Evolutionary conservation across 1,140 invertebrate genomes (phyloP).

Genomic region (Dufourea novaeangliae): DNA sequence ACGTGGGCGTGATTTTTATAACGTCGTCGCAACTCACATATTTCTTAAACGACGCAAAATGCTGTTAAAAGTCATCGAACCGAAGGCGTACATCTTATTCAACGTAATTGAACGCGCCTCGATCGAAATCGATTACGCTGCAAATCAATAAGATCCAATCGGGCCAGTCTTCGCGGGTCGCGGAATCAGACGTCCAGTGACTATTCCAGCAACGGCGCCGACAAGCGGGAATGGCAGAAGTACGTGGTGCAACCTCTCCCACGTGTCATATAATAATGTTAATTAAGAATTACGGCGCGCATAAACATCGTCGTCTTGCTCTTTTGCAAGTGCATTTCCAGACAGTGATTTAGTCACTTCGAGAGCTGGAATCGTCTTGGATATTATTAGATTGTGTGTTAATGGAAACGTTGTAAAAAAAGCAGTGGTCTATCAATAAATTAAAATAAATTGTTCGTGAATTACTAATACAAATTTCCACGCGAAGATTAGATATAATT

Average conservation of each 20-base stretch:
- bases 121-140: neutral
- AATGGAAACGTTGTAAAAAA: too few relatives aligned
- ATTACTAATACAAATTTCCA: too few relatives aligned
- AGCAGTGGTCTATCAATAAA: too few relatives aligned
- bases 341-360: neutral
- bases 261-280: slow-evolving; percentile 23
- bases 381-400: neutral
- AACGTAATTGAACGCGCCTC: neutral
- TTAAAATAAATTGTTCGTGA: too few relatives aligned
- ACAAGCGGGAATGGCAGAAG: neutral
- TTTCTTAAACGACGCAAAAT: slow-evolving; percentile 2
- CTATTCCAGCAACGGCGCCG: neutral
- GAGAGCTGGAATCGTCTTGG: neutral
- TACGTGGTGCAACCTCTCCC: neutral
- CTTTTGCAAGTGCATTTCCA: slow-evolving; percentile 1
- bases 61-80: slow-evolving; percentile 14
- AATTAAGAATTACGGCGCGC: slow-evolving; percentile 2
- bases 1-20: slow-evolving; percentile 11
- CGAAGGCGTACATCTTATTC: slow-evolving; percentile 22
- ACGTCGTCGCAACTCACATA: neutral
- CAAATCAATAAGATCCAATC: neutral
- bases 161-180: neutral
- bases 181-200: neutral
- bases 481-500: too few relatives aligned
- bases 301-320: neutral